Percentiles rank a stretch among this genome's conserved stretches.
Evolutionary conservation across 1,140 invertebrate genomes (phyloP).

Genomic region (Portunus trituberculatus): DNA sequence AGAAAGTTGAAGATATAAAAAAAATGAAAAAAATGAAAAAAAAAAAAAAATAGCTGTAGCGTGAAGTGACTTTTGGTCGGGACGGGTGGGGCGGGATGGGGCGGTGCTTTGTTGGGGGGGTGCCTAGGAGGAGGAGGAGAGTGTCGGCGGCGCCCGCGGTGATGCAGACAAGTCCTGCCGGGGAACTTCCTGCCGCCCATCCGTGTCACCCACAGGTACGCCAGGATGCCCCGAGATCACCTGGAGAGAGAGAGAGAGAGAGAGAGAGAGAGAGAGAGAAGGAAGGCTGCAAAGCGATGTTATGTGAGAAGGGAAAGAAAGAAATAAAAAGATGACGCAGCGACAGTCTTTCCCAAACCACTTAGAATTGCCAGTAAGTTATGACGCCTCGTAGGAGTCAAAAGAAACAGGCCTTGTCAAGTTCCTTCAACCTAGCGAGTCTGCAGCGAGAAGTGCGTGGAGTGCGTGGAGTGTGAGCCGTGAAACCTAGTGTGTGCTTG

Average conservation of each 20-base stretch:
- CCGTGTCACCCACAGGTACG: slow-evolving; percentile 11
- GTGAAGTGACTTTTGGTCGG: neutral
- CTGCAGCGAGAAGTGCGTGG: neutral
- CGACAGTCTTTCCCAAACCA: no score
- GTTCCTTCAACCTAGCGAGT: no score
- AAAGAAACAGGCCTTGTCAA: no score
- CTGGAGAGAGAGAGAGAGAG: neutral
- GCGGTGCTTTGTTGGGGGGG: neutral
- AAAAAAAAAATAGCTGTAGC: no score
- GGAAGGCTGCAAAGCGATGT: neutral
- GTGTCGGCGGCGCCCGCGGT: slow-evolving; percentile 26
- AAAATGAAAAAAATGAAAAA: no score
- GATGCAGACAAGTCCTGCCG: slow-evolving; percentile 52
- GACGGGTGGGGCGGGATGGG: neutral
- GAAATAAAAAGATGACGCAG: neutral
- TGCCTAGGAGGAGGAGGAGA: neutral
- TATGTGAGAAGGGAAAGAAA: neutral
- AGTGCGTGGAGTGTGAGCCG: neutral
- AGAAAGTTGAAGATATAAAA: no score
- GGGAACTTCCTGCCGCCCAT: slow-evolving; percentile 41
- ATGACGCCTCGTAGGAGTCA: no score
- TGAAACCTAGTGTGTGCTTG: neutral
- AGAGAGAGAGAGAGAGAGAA: neutral
- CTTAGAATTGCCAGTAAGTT: no score
- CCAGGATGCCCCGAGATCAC: neutral